Evolutionary conservation across 2,797 vertebrate species (phyloP).

Genomic region (Natrix natrix): DNA sequence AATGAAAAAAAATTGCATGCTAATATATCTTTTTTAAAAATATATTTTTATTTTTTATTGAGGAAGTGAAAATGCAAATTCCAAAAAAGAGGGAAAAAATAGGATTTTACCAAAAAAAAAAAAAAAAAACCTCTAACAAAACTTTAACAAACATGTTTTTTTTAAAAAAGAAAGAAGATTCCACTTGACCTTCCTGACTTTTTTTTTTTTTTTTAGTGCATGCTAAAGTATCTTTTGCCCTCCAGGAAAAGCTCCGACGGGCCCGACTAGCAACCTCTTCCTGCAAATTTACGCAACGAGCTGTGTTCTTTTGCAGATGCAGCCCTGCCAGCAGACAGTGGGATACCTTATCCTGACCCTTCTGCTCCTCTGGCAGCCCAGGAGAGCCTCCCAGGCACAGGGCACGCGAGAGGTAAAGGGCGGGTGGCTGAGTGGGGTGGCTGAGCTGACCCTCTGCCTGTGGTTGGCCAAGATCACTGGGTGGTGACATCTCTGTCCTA

Average conservation of each 20-base stretch:
- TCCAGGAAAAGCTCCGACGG: neutral
- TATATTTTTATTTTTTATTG: too few species aligned
- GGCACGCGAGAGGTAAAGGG: conserved; percentile 72
- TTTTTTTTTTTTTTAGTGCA: neutral
- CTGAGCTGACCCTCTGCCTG: neutral
- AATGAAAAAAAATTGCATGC: neutral
- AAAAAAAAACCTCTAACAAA: too few species aligned
- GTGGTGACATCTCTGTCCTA: neutral
- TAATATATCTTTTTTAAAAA: too few species aligned
- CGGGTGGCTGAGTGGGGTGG: too few species aligned
- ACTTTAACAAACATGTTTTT: too few species aligned
- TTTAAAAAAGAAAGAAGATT: too few species aligned
- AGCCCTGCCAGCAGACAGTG: conserved; percentile 66
- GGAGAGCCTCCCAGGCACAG: conserved; percentile 55
- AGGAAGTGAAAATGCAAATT: too few species aligned
- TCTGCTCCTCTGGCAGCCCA: conserved; percentile 69
- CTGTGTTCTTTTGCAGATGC: conserved; percentile 78
- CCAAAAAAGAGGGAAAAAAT: too few species aligned
- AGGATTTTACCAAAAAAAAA: too few species aligned
- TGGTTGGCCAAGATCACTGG: neutral
- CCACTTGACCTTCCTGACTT: neutral
- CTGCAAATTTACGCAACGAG: neutral
- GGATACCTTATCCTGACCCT: conserved; percentile 72
- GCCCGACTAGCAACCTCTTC: too few species aligned
- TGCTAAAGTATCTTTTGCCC: neutral